Evolutionary conservation across 2,888 invertebrate species (phyloP), one percentile per base, ranked within the genome.

Genomic region (Habroteleia sp.): DNA sequence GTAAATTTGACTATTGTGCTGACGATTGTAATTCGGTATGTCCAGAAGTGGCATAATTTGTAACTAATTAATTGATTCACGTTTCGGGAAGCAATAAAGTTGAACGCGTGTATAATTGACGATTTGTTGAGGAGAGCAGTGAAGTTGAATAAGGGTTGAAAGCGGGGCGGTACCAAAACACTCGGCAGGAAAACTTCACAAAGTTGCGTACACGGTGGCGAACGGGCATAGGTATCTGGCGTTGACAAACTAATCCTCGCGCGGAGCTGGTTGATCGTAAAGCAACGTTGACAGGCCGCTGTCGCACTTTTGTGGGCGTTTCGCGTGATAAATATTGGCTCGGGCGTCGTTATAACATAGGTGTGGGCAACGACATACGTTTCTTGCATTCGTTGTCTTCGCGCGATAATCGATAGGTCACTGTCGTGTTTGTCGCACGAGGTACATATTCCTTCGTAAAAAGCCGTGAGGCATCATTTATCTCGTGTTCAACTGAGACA

Each of bases 241-340:
- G 84, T 85, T 87, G 87, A 86, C 86, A 86, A 86, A 86, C 85
- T 87, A 86, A 86, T 87, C 84, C 83, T 79, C 79, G 74, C 79
- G 80, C 77, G 80, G 80, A 83, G 81, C 80, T 80, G 80, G 81
- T 80, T 82, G 82, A 83, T 83, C 81, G 83, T 82, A 83, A 84
- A 85, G 80, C 80, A 81, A 63, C 82, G 83, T 76, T 82, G 84
- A 82, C 85, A 84, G 81, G 78, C 72, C 69, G 79, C 76, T 80
- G 79, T 82, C 80, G 79, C 78, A 82, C 81, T 83, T 84, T 83
- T 81, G 85, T 84, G 81, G 83, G 81, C 81, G 84, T 80, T 74
- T 72, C 73, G 63, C 25, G 73, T 68, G 80, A 82, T 83, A 82
- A 84, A 84, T 84, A 83, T 82, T 79, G 79, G 78, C 72, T 77